Evolutionary conservation across 2,797 vertebrate genomes (phyloP).

Genomic region (Serranus cabrilla): DNA sequence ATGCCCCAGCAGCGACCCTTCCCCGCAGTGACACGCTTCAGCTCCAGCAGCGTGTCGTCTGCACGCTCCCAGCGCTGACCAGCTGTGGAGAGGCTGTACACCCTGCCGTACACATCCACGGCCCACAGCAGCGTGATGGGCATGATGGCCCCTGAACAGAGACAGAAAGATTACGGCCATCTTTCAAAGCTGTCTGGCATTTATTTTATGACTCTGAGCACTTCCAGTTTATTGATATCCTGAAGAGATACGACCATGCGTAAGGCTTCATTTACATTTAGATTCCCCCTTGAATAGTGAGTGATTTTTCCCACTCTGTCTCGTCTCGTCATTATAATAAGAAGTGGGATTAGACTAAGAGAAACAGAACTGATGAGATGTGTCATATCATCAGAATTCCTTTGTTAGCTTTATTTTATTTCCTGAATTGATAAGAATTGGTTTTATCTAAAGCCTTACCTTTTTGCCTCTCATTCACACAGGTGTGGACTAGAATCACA

Average conservation of each 20-base stretch:
- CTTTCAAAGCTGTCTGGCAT: not conserved
- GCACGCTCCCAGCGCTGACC: conserved; percentile 91
- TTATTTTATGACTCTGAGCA: conserved; percentile 9
- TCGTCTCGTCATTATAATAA: not conserved
- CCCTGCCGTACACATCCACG: conserved; percentile 94
- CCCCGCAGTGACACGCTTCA: conserved; percentile 91
- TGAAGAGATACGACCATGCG: not conserved
- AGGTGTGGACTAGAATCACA: no score
- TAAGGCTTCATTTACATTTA: conserved; percentile 18
- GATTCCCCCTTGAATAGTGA: not conserved
- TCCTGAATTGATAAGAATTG: no score
- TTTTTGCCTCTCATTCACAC: no score
- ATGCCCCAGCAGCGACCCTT: conserved; percentile 95
- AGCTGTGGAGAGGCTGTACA: conserved; percentile 91
- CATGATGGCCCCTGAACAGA: conserved; percentile 82
- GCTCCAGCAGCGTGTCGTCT: conserved; percentile 90
- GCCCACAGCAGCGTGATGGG: conserved; percentile 93
- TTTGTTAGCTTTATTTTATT: not conserved
- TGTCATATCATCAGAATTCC: not conserved
- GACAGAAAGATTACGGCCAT: not conserved
- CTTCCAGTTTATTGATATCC: conserved; percentile 15
- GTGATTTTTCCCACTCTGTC: not conserved
- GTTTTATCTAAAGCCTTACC: no score
- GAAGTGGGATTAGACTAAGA: not conserved
- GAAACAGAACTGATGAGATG: not conserved